Evolutionary conservation across 2,888 invertebrate species (phyloP), one percentile per base, ranked within the genome.

Genomic region (Andricus quercusramuli): DNA sequence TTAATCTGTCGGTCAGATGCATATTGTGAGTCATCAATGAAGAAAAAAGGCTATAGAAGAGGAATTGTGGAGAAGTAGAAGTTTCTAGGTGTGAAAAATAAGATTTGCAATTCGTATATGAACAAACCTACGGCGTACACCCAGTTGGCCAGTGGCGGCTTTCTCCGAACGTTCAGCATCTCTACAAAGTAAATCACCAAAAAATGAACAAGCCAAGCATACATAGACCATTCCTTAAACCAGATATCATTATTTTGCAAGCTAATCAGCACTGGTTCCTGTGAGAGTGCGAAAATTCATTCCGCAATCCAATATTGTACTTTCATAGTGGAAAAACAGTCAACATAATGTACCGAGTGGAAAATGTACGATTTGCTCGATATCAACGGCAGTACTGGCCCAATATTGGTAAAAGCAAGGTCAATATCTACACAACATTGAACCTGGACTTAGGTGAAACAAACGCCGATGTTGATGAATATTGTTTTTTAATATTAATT

Each of bases 171-270:
- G 89, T 79, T 91, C 90, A 79, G 90, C 89, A 59, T 90, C 90
- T 91, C 91, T 91, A 91, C 86, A 91, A 91, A 88, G 82, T 88
- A 86, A 90, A 90, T 91, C 88, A 90, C 86, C 89, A 90, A 90
- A 87, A 88, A 87, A 88, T 87, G 88, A 85, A 88, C 84, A 84
- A 86, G 83, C 67, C 85, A 87, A 84, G 83, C 79, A 79, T 81
- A 83, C 83, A 84, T 83, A 47, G 74, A 80, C 83, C 78, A 82
- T 81, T 67, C 13, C 32, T 78, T 59, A 59, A 62, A 62, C 11
- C 20, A 62, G 64, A 77, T 22, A 64, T 37, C 17, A 44, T 64
- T 77, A 22, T 15, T 76, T 68, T 62, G 56, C 37, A 67, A 77
- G 32, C 51, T 29, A 68, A 44, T 47, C 59, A 47, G 70, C 62